Conservation (phyloP, 1,140 invertebrate species). For the Cepaea nemoralis region DNA sequence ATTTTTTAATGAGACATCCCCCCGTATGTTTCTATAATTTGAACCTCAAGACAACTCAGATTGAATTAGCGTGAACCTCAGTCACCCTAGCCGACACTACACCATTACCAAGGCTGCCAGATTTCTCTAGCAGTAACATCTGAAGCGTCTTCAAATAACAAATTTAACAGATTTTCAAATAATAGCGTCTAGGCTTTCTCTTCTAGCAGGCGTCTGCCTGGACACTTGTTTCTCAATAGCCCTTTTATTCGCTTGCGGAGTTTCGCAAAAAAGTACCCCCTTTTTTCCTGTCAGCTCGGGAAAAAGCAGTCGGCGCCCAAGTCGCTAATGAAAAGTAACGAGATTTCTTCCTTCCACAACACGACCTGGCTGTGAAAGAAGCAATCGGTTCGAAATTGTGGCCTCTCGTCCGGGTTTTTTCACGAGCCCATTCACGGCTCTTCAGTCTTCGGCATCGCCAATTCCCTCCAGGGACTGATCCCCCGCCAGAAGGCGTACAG, state of each 20-base stretch:
- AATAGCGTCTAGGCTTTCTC: background rate
- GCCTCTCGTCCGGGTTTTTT: background rate
- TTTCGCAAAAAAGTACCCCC: background rate
- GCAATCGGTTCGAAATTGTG: conserved; percentile 11
- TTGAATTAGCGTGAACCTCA: background rate
- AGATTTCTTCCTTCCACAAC: conserved; percentile 11
- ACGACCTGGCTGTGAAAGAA: background rate
- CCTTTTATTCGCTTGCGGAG: background rate
- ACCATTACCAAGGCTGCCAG: background rate
- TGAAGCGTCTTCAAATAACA: background rate
- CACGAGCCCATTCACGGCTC: background rate
- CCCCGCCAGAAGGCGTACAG: background rate
- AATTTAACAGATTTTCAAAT: conserved; percentile 11
- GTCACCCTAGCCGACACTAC: background rate
- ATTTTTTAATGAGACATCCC: no score
- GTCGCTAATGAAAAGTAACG: conserved; percentile 23
- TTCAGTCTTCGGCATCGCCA: background rate
- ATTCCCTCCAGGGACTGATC: background rate
- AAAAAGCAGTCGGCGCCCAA: background rate
- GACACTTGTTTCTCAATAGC: background rate
- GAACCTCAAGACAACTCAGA: no score
- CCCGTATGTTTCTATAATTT: no score
- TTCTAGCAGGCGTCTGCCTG: background rate
- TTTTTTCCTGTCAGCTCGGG: background rate
- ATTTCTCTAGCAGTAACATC: background rate